Evolutionary conservation across 2,113 vertebrate species (phyloP).

Genomic region (Sorex araneus): DNA sequence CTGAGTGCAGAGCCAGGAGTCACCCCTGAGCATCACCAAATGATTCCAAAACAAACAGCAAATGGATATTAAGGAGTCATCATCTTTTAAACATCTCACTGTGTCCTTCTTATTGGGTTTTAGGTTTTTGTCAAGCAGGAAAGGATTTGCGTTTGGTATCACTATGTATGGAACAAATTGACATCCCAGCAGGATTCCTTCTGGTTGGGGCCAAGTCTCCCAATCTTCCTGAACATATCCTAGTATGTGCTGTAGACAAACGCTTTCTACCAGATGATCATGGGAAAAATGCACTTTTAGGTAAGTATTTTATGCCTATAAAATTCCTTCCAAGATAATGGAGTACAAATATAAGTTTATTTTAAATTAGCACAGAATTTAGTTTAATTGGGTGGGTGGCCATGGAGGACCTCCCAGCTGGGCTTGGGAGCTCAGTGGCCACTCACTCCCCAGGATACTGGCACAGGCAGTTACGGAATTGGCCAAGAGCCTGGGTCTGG

Average conservation of each 20-base stretch:
- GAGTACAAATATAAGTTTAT: conserved; percentile 57
- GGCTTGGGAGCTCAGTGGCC: too few relatives aligned
- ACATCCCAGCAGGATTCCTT: conserved; percentile 96
- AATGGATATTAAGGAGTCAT: not conserved
- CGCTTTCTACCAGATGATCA: conserved; percentile 98
- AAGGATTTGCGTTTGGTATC: conserved; percentile 98
- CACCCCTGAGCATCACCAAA: too few relatives aligned
- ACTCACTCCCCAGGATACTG: too few relatives aligned
- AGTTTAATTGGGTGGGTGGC: not conserved
- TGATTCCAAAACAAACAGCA: not conserved
- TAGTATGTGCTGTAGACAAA: conserved; percentile 98
- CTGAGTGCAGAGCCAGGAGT: too few relatives aligned
- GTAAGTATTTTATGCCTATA: conserved; percentile 88
- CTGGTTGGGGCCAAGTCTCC: conserved; percentile 98
- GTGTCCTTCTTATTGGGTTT: conserved; percentile 62
- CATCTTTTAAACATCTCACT: conserved; percentile 26
- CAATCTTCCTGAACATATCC: conserved; percentile 96
- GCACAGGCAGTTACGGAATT: too few relatives aligned
- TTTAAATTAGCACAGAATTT: conserved; percentile 65
- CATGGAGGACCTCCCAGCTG: too few relatives aligned
- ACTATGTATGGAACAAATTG: conserved; percentile 95
- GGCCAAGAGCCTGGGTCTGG: too few relatives aligned
- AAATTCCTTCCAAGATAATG: not conserved
- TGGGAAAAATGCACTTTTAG: conserved; percentile 99
- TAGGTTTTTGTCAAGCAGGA: conserved; percentile 99